Percentiles rank a stretch among this genome's conserved stretches.
These are phyloP conservation scores for Equus przewalskii DNA, from an alignment of 2,113 vertebrate species.

Conservation along the genomic window DNA sequence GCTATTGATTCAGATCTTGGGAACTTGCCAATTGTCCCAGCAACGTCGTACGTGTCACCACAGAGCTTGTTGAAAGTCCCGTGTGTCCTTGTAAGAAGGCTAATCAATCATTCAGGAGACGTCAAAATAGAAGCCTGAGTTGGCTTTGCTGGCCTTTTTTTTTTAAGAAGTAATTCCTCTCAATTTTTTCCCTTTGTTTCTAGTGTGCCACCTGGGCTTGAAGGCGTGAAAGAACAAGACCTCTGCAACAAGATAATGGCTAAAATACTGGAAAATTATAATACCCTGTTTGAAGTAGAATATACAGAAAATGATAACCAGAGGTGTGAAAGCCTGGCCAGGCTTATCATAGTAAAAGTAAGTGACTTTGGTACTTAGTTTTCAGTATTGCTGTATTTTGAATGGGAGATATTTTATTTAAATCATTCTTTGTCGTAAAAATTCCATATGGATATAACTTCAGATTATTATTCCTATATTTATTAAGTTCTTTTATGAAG, in stretches of 20 bases:
- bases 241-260: conserved; percentile 96
- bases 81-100: not conserved
- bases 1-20: not conserved
- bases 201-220: conserved; percentile 92
- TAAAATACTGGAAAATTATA: conserved; percentile 93
- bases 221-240: conserved; percentile 94
- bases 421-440: conserved; percentile 13
- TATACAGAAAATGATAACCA: conserved; percentile 78
- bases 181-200: conserved; percentile 48
- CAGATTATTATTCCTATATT: not conserved
- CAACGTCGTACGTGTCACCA: not conserved
- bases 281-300: conserved; percentile 89
- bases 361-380: conserved; percentile 80
- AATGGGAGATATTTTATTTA: conserved; percentile 31
- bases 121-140: not conserved
- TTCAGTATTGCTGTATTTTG: conserved; percentile 57
- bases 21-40: not conserved
- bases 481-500: conserved; percentile 34
- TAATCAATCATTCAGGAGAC: conserved; percentile 5
- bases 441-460: not conserved
- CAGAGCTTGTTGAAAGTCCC: conserved; percentile 8
- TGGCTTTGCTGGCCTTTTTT: not conserved
- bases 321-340: conserved; percentile 83
- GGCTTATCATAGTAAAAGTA: conserved; percentile 91
- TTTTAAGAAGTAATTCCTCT: conserved; percentile 29